Evolutionary conservation across 1,140 invertebrate genomes (phyloP), one percentile per base, ranked within the genome.

Genomic region (Drosophila nasuta): DNA sequence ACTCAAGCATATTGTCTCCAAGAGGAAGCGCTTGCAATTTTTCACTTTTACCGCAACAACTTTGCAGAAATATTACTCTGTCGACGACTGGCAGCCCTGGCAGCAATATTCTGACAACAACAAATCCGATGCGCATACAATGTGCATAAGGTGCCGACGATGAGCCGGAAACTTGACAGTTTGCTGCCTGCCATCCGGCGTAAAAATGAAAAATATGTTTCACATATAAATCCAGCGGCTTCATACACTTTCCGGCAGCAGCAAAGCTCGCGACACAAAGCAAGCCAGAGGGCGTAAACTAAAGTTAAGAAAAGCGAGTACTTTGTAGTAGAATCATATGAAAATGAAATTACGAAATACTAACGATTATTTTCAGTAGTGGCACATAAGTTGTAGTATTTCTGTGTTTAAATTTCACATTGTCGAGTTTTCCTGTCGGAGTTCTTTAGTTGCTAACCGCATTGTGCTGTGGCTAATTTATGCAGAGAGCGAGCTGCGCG

Each of bases 1-100:
- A 80, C 64, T 85, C 64, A 58, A 74, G 75, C 58, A 62, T 80
- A 64, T 46, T 72, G 67, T 73, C 73, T 62, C 38, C 46, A n/a
- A 6, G n/a, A n/a, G 48, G 20, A 48, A 2, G 46, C 10, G 49
- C 4, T 65, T 68, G 80, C 77, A 88, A 88, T 88, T 89, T 88
- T 88, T 88, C 83, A 88, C 85, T 89, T 89, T 83, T 89, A 83
- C 83, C 85, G 85, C 85, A 75, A 82, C 80, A 87, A 88, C 85
- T 89, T 88, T 88, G 67, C 80, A 80, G 69, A 82, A 89, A 83
- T 88, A 88, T 88, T 81, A 83, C 80, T 83, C 8, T 38, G 8
- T 38, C 35, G 35, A 45, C 83, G 79, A 41, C 45, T 46, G 41
- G 58, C 45, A 51, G 63, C 83, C 82, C 82, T 79, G 49, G 49